Conservation (phyloP, 2,888 invertebrate genomes). For the Polydesmus complanatus region DNA sequence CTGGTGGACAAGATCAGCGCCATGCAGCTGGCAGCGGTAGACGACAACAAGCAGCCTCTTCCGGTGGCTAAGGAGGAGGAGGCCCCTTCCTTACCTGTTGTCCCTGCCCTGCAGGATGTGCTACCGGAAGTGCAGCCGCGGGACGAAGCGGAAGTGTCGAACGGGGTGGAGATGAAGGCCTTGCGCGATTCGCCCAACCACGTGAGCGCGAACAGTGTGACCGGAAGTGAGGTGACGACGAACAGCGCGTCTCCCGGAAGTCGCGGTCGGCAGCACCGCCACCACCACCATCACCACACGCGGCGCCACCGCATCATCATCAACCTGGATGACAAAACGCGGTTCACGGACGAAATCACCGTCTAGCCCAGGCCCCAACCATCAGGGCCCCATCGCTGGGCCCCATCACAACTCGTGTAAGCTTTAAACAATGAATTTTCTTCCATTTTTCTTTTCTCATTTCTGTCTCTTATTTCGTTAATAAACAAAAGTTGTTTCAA, state of each 20-base stretch:
- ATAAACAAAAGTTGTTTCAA: too few relatives aligned
- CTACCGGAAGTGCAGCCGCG: neutral
- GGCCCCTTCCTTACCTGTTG: neutral
- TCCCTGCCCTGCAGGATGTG: neutral
- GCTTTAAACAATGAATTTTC: too few relatives aligned
- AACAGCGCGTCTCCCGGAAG: too few relatives aligned
- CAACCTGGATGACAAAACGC: constrained; percentile 62
- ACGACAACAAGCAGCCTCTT: constrained; percentile 18
- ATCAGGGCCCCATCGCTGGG: too few relatives aligned
- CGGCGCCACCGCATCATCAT: constrained; percentile 63
- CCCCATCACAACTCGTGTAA: too few relatives aligned
- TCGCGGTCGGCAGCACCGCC: too few relatives aligned
- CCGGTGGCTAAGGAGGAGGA: neutral
- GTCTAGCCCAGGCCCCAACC: too few relatives aligned
- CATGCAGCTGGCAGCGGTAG: constrained; percentile 62
- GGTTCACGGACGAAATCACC: constrained; percentile 67
- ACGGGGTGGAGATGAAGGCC: constrained; percentile 6
- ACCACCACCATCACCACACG: neutral
- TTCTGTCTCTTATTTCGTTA: too few relatives aligned
- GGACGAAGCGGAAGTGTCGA: neutral
- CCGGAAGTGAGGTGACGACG: too few relatives aligned
- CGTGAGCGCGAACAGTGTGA: too few relatives aligned
- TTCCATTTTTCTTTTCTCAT: too few relatives aligned
- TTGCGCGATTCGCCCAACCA: constrained; percentile 6
- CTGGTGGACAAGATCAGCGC: constrained; percentile 59